Evolutionary conservation across 2,797 vertebrate species (phyloP).

Genomic region (Enoplosus armatus): DNA sequence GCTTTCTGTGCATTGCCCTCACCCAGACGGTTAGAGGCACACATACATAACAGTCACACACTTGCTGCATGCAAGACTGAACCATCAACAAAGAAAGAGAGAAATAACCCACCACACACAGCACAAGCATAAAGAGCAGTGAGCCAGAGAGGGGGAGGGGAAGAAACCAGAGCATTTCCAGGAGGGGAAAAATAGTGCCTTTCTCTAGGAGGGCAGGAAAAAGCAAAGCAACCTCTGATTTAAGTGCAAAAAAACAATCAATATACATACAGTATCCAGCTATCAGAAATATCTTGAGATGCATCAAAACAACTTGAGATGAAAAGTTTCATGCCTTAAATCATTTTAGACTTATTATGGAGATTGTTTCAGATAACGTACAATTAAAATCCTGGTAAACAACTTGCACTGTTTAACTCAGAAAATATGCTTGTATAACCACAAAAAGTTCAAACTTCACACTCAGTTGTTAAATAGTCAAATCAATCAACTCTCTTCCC

Average conservation of each 20-base stretch:
- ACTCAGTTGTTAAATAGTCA: neutral
- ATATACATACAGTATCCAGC: neutral
- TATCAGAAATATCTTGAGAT: neutral
- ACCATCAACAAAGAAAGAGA: slow-evolving; percentile 15
- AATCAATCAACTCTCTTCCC: neutral
- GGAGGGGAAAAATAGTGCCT: slow-evolving; percentile 19
- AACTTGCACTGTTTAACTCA: neutral
- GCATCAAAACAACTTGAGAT: neutral
- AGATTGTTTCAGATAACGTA: too few relatives aligned
- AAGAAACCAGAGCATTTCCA: slow-evolving; percentile 35
- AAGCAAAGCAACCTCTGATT: neutral
- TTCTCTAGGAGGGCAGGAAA: slow-evolving; percentile 24
- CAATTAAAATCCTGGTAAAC: neutral
- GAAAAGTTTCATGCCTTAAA: neutral
- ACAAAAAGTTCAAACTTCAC: neutral
- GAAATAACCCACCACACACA: neutral
- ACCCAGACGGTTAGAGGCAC: neutral
- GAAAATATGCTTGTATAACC: neutral
- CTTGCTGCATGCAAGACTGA: neutral
- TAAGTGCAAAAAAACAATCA: neutral
- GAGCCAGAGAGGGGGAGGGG: slow-evolving; percentile 58
- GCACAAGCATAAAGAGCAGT: slow-evolving; percentile 3
- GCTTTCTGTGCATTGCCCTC: slow-evolving; percentile 15
- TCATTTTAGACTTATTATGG: neutral
- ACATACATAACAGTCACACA: neutral